Evolutionary conservation across 2,888 invertebrate genomes (phyloP).

Genomic region (Brachynemurus nebulosus): DNA sequence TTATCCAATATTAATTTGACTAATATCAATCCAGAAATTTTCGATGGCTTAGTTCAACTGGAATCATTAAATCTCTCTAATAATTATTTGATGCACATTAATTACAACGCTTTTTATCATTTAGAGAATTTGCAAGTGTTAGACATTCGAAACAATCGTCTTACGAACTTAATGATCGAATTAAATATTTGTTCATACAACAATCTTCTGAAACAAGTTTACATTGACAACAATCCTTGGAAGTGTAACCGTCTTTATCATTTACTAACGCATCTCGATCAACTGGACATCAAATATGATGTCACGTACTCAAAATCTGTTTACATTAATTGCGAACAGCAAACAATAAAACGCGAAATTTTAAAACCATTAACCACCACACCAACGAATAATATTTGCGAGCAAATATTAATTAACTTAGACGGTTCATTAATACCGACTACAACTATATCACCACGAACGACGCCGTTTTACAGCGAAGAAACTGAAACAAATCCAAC

Average conservation of each 20-base stretch:
- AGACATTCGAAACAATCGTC: slow-evolving; percentile 1
- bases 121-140: not conserved
- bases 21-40: not conserved
- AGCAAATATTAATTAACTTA: too few species aligned
- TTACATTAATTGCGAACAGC: too few species aligned
- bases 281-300: not conserved
- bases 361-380: too few species aligned
- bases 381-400: too few species aligned
- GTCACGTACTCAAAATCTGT: not conserved
- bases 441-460: too few species aligned
- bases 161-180: not conserved
- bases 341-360: too few species aligned
- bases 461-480: too few species aligned
- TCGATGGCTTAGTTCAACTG: slow-evolving; percentile 1
- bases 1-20: slow-evolving; percentile 3
- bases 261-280: not conserved
- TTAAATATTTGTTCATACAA: not conserved
- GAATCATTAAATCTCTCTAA: slow-evolving; percentile 3
- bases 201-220: not conserved
- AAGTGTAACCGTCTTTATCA: not conserved
- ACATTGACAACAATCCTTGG: not conserved
- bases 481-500: too few species aligned
- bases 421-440: too few species aligned
- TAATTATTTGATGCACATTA: not conserved
- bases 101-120: slow-evolving; percentile 1